Conservation (phyloP, 2,797 vertebrate species). For the Triplophysa bombifrons region DNA sequence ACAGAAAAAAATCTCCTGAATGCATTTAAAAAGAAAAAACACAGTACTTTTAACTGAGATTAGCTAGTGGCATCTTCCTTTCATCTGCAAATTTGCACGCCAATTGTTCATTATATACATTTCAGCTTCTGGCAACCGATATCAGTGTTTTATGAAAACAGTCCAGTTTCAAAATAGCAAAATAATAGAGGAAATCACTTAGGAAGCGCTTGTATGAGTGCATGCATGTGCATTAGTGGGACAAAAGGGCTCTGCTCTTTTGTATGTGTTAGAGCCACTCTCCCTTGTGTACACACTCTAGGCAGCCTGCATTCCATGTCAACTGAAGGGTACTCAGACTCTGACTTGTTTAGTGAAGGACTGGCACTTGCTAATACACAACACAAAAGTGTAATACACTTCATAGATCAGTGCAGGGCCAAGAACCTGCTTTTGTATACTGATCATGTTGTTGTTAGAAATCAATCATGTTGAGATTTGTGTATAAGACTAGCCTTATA, state of each 20-base stretch:
- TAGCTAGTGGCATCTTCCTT: not conserved
- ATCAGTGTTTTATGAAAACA: not conserved
- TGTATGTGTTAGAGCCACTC: not conserved
- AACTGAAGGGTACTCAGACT: not conserved
- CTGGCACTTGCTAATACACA: not conserved
- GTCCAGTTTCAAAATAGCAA: not conserved
- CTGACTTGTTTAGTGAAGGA: not conserved
- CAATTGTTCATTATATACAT: not conserved
- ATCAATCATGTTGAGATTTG: not conserved
- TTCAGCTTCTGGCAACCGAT: not conserved
- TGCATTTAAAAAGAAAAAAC: not conserved
- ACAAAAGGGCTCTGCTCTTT: not conserved
- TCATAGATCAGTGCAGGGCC: not conserved
- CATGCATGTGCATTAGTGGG: not conserved
- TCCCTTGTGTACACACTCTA: not conserved
- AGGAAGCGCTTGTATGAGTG: too few relatives aligned
- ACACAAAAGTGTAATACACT: not conserved
- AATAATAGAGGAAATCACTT: not conserved
- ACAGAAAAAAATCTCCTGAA: not conserved
- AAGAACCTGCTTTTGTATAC: not conserved
- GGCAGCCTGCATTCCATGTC: not conserved
- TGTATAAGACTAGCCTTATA: not conserved
- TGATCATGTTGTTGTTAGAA: not conserved
- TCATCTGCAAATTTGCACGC: slow-evolving; percentile 5
- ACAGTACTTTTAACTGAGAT: not conserved